Conservation (phyloP, 2,888 invertebrate species). For the Nysson spinosus region DNA sequence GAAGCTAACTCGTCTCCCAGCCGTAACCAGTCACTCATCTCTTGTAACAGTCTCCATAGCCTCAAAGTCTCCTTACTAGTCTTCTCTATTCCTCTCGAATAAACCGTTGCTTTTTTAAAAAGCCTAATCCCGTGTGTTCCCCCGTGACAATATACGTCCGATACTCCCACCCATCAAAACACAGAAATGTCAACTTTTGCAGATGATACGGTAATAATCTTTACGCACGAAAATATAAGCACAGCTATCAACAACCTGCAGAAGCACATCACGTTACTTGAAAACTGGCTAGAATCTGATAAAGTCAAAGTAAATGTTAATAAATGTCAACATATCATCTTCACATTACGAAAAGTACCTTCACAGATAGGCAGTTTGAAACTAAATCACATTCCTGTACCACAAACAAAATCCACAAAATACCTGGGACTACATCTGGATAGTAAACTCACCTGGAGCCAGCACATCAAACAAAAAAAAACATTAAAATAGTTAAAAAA, state of each 20-base stretch:
- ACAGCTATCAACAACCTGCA: background rate
- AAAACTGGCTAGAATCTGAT: background rate
- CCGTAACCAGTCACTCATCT: too few relatives aligned
- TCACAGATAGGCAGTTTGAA: background rate
- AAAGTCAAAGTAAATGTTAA: background rate
- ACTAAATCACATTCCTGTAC: background rate
- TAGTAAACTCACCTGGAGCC: too few relatives aligned
- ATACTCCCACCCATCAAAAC: background rate
- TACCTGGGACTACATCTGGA: too few relatives aligned
- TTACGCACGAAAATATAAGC: background rate
- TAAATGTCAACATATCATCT: background rate
- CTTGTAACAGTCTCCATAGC: too few relatives aligned
- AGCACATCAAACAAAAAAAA: too few relatives aligned
- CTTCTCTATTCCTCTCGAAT: too few relatives aligned
- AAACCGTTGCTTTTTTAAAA: too few relatives aligned
- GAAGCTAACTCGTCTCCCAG: too few relatives aligned
- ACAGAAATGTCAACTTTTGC: background rate
- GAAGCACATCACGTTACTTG: background rate
- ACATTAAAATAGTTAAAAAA: too few relatives aligned
- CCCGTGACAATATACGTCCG: background rate
- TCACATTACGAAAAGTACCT: background rate
- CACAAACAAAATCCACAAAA: too few relatives aligned
- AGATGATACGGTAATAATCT: background rate
- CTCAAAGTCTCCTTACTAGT: too few relatives aligned
- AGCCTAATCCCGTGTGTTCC: too few relatives aligned